Evolutionary conservation across 1,140 invertebrate genomes (phyloP).

Genomic region (Drosophila nannoptera): DNA sequence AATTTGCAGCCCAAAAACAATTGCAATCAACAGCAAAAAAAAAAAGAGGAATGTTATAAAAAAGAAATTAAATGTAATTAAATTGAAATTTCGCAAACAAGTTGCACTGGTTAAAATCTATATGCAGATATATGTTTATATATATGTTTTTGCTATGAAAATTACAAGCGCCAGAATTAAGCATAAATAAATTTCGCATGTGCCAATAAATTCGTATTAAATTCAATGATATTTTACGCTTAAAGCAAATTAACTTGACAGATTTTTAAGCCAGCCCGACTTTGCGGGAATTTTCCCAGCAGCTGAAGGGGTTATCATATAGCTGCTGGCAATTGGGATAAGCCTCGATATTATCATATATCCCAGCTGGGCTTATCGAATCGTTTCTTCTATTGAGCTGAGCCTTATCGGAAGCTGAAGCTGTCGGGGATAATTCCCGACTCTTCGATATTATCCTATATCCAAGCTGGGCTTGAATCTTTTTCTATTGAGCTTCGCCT

Average conservation of each 20-base stretch:
- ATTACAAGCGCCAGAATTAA: neutral
- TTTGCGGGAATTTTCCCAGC: neutral
- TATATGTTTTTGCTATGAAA: neutral
- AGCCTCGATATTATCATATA: too few species aligned
- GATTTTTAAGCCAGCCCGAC: neutral
- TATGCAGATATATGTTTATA: neutral
- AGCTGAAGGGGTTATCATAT: too few species aligned
- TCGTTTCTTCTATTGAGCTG: too few species aligned
- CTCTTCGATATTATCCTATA: too few species aligned
- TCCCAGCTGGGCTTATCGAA: too few species aligned
- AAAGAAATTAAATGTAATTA: slow-evolving; percentile 41
- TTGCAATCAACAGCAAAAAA: slow-evolving; percentile 30
- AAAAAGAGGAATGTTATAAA: slow-evolving; percentile 35
- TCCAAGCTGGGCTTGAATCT: too few species aligned
- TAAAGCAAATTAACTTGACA: slow-evolving; percentile 3
- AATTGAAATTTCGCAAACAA: slow-evolving; percentile 24
- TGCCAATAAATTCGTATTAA: neutral
- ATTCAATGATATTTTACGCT: neutral
- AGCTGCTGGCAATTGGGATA: too few species aligned
- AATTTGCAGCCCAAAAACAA: slow-evolving; percentile 20
- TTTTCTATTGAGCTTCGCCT: too few species aligned
- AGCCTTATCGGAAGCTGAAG: neutral
- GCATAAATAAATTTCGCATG: neutral
- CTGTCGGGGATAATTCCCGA: too few species aligned
- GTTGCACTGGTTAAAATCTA: neutral